These are phyloP conservation scores for Megalops atlanticus DNA, from an alignment of 2,113 vertebrate genomes.

Conservation along the genomic window DNA sequence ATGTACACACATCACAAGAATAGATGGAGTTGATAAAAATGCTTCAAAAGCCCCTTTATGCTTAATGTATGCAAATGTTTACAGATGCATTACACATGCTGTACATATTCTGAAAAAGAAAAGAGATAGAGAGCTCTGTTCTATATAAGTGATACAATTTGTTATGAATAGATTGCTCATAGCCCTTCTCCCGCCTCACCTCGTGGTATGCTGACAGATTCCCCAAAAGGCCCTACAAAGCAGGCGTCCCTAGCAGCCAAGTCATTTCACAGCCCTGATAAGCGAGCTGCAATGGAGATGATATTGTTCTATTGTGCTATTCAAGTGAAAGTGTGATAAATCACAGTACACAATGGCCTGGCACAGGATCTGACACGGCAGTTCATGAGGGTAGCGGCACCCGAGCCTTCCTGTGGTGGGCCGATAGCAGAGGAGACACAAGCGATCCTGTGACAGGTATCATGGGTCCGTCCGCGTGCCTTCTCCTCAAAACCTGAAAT, in stretches of 20 bases:
- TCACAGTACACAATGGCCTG: slow-evolving; percentile 52
- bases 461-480: neutral
- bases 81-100: slow-evolving; percentile 39
- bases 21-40: too few species aligned
- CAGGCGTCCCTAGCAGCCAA: slow-evolving; percentile 63
- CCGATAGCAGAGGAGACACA: neutral
- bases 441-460: slow-evolving; percentile 17
- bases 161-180: slow-evolving; percentile 66
- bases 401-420: slow-evolving; percentile 8
- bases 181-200: slow-evolving; percentile 47
- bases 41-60: too few species aligned
- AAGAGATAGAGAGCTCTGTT: slow-evolving; percentile 42
- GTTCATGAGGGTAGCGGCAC: slow-evolving; percentile 39
- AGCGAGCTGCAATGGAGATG: slow-evolving; percentile 56
- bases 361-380: slow-evolving; percentile 53
- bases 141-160: slow-evolving; percentile 38
- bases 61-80: too few species aligned
- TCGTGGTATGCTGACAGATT: slow-evolving; percentile 49
- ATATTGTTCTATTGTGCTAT: slow-evolving; percentile 54
- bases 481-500: neutral
- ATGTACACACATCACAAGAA: too few species aligned
- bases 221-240: slow-evolving; percentile 58
- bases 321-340: slow-evolving; percentile 53
- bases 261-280: slow-evolving; percentile 71
- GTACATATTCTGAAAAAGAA: slow-evolving; percentile 7